These are phyloP conservation scores for Glaucopsyche alexis DNA, from an alignment of 2,888 invertebrate genomes.

Conservation along the genomic window DNA sequence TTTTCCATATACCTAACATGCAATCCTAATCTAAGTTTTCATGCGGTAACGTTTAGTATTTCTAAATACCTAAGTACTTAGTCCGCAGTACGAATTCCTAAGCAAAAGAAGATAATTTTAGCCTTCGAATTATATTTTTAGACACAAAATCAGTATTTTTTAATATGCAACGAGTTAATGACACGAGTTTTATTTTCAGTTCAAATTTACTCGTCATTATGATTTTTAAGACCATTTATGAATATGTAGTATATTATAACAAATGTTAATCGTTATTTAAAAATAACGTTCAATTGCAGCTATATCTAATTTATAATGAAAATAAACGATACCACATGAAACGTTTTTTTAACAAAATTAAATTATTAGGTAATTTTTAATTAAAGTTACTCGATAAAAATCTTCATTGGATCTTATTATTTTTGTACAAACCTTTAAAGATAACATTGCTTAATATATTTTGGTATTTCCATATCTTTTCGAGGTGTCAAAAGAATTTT, in stretches of 20 bases:
- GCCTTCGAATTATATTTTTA: too few relatives aligned
- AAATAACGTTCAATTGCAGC: neutral
- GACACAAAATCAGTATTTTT: too few relatives aligned
- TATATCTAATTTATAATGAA: neutral
- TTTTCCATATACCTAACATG: conserved; percentile 11
- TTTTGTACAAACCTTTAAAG: neutral
- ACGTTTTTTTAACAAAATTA: neutral
- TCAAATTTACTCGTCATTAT: too few relatives aligned
- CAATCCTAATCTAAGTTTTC: conserved; percentile 3
- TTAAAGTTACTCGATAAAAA: neutral
- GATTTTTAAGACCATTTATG: too few relatives aligned
- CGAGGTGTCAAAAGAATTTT: neutral
- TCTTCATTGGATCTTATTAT: neutral
- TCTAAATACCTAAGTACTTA: neutral
- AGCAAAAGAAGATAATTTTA: neutral
- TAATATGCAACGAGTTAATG: too few relatives aligned
- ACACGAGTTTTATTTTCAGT: too few relatives aligned
- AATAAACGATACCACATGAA: conserved; percentile 19
- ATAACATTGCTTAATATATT: neutral
- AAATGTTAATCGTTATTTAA: too few relatives aligned
- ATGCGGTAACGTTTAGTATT: conserved; percentile 4
- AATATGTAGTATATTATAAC: too few relatives aligned
- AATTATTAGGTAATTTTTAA: neutral
- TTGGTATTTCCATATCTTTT: neutral
- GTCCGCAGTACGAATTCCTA: neutral